A percentile compares a stretch with the other conserved stretches of the same genome.
phyloP scores from a whole-genome alignment of 2,113 vertebrate genomes.

The Carettochelys insculpta region DNA sequence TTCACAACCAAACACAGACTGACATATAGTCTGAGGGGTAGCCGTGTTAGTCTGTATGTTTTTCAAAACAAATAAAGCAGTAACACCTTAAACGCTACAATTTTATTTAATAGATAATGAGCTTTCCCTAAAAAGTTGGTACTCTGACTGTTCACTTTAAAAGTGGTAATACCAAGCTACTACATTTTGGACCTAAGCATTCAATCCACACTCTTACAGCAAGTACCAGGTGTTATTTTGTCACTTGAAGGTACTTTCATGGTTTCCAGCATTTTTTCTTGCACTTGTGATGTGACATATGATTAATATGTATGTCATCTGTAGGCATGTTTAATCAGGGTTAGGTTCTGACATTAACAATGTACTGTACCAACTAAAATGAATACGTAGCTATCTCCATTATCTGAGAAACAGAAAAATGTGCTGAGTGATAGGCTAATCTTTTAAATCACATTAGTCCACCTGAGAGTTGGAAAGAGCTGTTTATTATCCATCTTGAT shows the following conservation, averaged over 20 bases:
- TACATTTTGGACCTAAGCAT: not conserved
- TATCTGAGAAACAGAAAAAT: not conserved
- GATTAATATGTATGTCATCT: not conserved
- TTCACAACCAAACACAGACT: too few relatives aligned
- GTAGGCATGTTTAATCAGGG: not conserved
- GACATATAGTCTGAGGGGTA: too few relatives aligned
- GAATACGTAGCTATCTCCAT: rapidly evolving
- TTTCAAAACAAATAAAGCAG: too few relatives aligned
- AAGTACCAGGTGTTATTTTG: not conserved
- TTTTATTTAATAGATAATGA: rapidly evolving
- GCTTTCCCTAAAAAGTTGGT: rapidly evolving
- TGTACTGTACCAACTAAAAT: rapidly evolving
- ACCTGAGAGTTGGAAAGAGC: not conserved
- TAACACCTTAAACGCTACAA: not conserved
- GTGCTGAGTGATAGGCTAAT: not conserved
- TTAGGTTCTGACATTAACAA: not conserved
- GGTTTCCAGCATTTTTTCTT: not conserved
- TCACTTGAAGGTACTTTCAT: not conserved
- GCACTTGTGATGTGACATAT: not conserved
- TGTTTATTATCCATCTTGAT: conserved; percentile 18
- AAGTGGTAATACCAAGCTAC: not conserved
- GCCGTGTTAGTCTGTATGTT: too few relatives aligned
- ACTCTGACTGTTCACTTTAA: not conserved
- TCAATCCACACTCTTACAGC: not conserved
- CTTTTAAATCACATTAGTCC: not conserved